Base-by-base conservation (phyloP, 2,888 invertebrate genomes). In the Pandemis cinnamomeana region DNA sequence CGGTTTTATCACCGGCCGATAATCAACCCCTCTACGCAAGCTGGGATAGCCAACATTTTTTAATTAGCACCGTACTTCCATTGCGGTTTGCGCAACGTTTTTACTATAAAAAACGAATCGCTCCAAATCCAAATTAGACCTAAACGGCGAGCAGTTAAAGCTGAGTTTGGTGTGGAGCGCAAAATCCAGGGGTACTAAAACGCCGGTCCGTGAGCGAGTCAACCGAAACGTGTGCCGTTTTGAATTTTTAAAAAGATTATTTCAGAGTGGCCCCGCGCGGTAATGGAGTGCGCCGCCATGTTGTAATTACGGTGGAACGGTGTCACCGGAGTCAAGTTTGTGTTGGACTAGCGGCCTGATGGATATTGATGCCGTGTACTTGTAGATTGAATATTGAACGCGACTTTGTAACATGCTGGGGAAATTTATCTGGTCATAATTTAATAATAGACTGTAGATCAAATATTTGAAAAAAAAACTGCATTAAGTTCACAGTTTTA, bases 241-340 rank as follows among this genome's bases (percentile, higher is more conserved):
- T 91, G 89, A 92, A 92, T 92, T 90, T 91, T 92, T 90, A 87
- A 92, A 91, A 87, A 89, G 89, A 91, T 91, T 91, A 91, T 92
- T 91, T 88, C 85, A 82, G 86, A 86, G 86, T 85, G 86, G 81
- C 78, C 81, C 83, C 79, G 78, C 79, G 74, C 79, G 79, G 86
- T 89, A 89, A 90, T 88, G 86, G 87, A 87, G 87, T 81, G 83
- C 77, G 82, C 80, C 79, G 85, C 82, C 83, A 82, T 83, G 83
- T 80, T 83, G 86, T 86, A 87, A 88, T 90, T 88, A 87, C 85
- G 82, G 83, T 80, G 80, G 75, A 46, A 61, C 73, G 72, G 81
- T 87, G 89, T 84, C 86, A 86, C 82, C 75, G 79, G 79, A 72
- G 72, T 76, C 71, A 69, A 72, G 75, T 73, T 71, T 68, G 67